Percentiles rank a stretch among this genome's conserved stretches.
Conservation (phyloP, 1,140 invertebrate genomes). For the Phymorhynchus buccinoides region DNA sequence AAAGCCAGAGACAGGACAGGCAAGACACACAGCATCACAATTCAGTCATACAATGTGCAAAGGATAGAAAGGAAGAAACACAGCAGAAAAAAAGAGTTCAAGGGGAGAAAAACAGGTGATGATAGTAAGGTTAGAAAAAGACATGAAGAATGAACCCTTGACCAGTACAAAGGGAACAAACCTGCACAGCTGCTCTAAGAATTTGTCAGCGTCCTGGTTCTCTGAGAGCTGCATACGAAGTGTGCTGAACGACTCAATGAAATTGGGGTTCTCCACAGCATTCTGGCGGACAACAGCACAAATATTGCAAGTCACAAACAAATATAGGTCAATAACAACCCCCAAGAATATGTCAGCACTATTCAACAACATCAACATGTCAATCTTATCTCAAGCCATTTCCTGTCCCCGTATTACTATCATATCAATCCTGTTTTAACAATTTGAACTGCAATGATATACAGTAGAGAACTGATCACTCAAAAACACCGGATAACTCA, state of each 20-base stretch:
- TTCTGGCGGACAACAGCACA: constrained; percentile 10
- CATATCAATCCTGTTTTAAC: no score
- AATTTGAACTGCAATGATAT: no score
- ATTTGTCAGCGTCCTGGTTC: constrained; percentile 43
- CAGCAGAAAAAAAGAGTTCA: background rate
- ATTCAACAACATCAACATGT: no score
- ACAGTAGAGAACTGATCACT: no score
- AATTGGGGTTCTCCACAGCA: constrained; percentile 44
- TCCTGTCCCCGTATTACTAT: no score
- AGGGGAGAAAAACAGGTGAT: background rate
- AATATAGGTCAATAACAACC: no score
- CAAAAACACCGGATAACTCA: no score
- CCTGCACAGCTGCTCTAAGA: constrained; percentile 53
- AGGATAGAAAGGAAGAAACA: background rate
- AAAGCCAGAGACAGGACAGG: no score
- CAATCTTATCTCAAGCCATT: no score
- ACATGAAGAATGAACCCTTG: background rate
- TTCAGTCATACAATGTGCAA: background rate
- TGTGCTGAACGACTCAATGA: constrained; percentile 50
- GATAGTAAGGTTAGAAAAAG: no score
- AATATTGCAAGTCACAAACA: no score
- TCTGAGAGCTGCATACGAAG: constrained; percentile 48
- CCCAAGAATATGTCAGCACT: no score
- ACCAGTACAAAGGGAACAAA: constrained; percentile 27
- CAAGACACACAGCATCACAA: background rate